Evolutionary conservation across 2,797 vertebrate genomes (phyloP), one percentile per base, ranked within the genome.

Genomic region (Pantherophis vulpinus): DNA sequence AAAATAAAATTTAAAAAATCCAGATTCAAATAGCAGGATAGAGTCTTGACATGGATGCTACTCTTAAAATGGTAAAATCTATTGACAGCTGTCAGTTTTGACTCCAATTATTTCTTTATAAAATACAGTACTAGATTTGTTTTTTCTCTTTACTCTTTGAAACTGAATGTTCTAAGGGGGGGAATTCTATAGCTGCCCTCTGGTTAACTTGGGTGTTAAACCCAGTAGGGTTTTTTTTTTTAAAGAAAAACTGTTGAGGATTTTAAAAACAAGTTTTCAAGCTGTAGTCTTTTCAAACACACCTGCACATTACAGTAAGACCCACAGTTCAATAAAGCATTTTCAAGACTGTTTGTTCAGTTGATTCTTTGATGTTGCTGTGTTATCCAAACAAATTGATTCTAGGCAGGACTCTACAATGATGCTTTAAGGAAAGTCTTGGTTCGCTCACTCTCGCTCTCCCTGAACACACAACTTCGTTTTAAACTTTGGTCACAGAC

Each of bases 261-360:
- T 96, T 98, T 97, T 96, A 95, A 96, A 95, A 97, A 96, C 92
- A 92, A 93, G 60, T 97, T 97, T 97, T 98, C 96, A 97, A 98
- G 96, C 97, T 98, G 98, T 98, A 97, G 98, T 97, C 96, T 97
- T 98, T 98, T 97, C 97, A 97, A 97, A 97, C 97, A 97, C 97
- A 97, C 97, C 97, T 98, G 97, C 98, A 98, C 98, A 97, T 97
- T 97, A 97, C 96, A 96, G 18, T 97, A 97, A 97, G 97, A 98
- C 97, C 97, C 97, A 97, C 96, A 90, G 97, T 98, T 98, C 98
- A 98, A 98, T 98, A 98, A 98, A 98, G 97, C 97, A 96, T 98
- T 98, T 98, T 98, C 97, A 98, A 98, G 98, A 98, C 98, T 98
- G 97, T 98, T 55, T 98, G 97, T 96, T 97, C 96, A 96, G 95